phyloP scores from a whole-genome alignment of 2,797 vertebrate species.

The Orestias chungarensis region DNA sequence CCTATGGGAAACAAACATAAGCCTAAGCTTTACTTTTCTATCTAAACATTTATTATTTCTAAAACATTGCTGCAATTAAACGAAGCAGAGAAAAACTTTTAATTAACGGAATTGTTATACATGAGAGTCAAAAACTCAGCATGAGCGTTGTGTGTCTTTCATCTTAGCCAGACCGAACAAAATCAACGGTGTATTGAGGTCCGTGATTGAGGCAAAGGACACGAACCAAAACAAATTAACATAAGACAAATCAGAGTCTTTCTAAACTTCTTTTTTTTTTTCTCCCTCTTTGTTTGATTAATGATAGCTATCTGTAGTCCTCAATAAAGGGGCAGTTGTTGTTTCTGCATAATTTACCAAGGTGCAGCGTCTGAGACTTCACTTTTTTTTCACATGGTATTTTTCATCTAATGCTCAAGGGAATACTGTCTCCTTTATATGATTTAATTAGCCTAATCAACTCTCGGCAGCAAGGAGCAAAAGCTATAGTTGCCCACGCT shows the following conservation, averaged over 20 bases:
- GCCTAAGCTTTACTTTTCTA: slow-evolving; percentile 38
- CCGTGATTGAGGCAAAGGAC: slow-evolving; percentile 8
- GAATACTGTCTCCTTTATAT: slow-evolving; percentile 43
- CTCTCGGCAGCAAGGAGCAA: slow-evolving; percentile 24
- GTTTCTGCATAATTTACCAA: slow-evolving; percentile 38
- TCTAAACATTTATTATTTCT: slow-evolving; percentile 50
- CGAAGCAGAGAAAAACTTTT: slow-evolving; percentile 51
- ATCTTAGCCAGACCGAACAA: slow-evolving; percentile 42
- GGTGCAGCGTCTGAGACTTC: slow-evolving; percentile 13
- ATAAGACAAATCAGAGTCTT: slow-evolving; percentile 4
- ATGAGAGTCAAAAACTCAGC: slow-evolving; percentile 44
- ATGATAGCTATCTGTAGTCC: slow-evolving; percentile 35
- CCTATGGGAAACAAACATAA: slow-evolving; percentile 33
- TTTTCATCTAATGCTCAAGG: slow-evolving; percentile 44
- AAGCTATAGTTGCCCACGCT: slow-evolving; percentile 9
- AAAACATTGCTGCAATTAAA: slow-evolving; percentile 59
- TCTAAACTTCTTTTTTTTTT: slow-evolving; percentile 27
- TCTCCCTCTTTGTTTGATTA: slow-evolving; percentile 35
- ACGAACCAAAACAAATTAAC: slow-evolving; percentile 27
- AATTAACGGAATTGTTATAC: slow-evolving; percentile 54
- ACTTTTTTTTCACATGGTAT: slow-evolving; percentile 27
- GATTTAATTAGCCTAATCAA: slow-evolving; percentile 53
- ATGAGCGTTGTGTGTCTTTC: slow-evolving; percentile 48
- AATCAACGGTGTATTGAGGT: slow-evolving; percentile 40
- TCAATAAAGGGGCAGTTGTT: slow-evolving; percentile 34